phyloP scores from a whole-genome alignment of 2,888 invertebrate species.

The Phortica magna region DNA sequence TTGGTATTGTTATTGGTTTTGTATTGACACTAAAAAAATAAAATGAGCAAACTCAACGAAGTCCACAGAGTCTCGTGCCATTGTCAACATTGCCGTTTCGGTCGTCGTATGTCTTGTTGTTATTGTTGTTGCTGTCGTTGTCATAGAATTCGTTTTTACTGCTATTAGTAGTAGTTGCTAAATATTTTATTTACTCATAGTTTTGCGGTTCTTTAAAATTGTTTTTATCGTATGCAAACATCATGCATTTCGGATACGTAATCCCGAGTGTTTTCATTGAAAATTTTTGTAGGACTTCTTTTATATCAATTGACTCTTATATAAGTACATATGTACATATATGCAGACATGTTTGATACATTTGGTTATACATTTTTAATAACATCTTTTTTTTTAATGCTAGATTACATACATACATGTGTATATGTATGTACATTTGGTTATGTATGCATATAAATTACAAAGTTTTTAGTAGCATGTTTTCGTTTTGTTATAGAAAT shows the following conservation, averaged over 20 bases:
- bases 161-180: neutral
- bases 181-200: neutral
- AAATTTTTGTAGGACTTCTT: too few species aligned
- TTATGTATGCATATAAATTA: too few species aligned
- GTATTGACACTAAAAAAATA: neutral
- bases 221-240: too few species aligned
- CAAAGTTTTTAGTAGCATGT: too few species aligned
- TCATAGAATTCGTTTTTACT: neutral
- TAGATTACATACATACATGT: too few species aligned
- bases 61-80: constrained; percentile 3
- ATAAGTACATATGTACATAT: too few species aligned
- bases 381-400: too few species aligned
- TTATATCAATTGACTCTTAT: too few species aligned
- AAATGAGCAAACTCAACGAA: neutral
- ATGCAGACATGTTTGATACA: too few species aligned
- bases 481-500: too few species aligned
- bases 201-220: neutral
- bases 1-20: neutral
- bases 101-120: neutral
- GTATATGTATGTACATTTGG: too few species aligned
- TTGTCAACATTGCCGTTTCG: neutral
- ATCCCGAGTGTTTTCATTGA: neutral
- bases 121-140: neutral
- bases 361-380: too few species aligned
- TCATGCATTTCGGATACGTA: neutral